Conservation (phyloP, 2,888 invertebrate species). For the Tortricodes alternella region DNA sequence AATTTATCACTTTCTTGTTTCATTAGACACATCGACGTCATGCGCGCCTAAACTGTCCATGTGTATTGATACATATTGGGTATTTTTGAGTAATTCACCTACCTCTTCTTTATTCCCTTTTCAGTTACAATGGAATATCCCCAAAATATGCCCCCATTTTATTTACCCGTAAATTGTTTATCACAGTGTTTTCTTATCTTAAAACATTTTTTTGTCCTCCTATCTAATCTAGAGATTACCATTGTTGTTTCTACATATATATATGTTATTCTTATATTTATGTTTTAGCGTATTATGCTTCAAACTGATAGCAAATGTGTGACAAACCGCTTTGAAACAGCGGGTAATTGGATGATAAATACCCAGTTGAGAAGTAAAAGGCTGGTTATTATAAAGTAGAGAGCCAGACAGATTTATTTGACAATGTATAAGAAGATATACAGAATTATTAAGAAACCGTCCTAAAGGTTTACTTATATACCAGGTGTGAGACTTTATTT, state of each 20-base stretch:
- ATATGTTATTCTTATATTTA: conserved; percentile 2
- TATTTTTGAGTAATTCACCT: too few species aligned
- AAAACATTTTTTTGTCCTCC: not conserved
- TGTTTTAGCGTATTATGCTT: conserved; percentile 22
- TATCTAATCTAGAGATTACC: not conserved
- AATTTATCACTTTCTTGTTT: too few species aligned
- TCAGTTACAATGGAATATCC: too few species aligned
- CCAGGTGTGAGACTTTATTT: too few species aligned
- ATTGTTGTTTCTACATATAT: not conserved
- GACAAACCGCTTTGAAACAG: not conserved
- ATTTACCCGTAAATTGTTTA: too few species aligned
- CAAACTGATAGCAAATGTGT: conserved; percentile 14
- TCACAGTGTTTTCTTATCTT: not conserved
- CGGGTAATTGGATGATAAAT: not conserved
- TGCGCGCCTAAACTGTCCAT: not conserved
- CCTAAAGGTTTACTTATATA: too few species aligned
- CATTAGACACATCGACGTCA: not conserved
- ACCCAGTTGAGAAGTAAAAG: not conserved
- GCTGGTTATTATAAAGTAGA: not conserved
- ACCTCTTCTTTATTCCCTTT: too few species aligned
- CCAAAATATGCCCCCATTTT: too few species aligned
- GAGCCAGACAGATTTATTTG: not conserved
- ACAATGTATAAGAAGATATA: too few species aligned
- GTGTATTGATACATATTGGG: too few species aligned
- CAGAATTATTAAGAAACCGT: too few species aligned